Base-by-base conservation (phyloP, 2,113 vertebrate genomes). In the Mus pahari region DNA sequence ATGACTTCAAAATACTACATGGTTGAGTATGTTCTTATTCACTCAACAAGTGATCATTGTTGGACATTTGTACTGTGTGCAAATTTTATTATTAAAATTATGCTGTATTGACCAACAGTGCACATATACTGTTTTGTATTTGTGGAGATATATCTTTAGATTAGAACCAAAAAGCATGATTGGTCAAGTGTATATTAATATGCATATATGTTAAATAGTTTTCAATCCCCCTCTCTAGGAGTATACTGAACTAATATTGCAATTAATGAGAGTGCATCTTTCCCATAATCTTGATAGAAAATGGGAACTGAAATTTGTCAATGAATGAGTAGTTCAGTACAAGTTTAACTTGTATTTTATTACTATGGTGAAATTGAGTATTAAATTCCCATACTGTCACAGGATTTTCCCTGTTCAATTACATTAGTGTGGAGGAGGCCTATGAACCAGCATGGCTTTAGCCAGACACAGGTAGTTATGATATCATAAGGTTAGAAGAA, bases 101-200 rank as follows among this genome's bases (percentile, higher is more conserved):
- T 84, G 36, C 64, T 79, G 17, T 7, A 77, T 9, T 73, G 53
- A 81, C 45, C 50, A 93, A 91, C 1, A 11, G 55, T 77, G 16
- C 64, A 22, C 42, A 82, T 55, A 68, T 87, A 48, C 39, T 78
- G 16, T 53, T 95, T 77, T 75, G 13, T 48, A 58, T 78, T 91
- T 95, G 42, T 86, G 58, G 22, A 92, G 20, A 19, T 62, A 0
- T 83, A 9, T 82, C 28, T 94, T 94, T 87, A 94, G 20, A 95
- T 6, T 55, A 70, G 14, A 90, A 14, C 45, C 3, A 93, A 86
- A 68, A 84, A 70, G n/a, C 73, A 55, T 14, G 6, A 53, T 55
- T 86, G 42, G 50, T 86, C 58, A 75, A 86, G 19, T 66, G 11
- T 89, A 91, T 88, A 3, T 73, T 20, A 82, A 81, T 45, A 86